Conservation (phyloP, 2,113 vertebrate genomes). For the Prunella himalayana region DNA sequence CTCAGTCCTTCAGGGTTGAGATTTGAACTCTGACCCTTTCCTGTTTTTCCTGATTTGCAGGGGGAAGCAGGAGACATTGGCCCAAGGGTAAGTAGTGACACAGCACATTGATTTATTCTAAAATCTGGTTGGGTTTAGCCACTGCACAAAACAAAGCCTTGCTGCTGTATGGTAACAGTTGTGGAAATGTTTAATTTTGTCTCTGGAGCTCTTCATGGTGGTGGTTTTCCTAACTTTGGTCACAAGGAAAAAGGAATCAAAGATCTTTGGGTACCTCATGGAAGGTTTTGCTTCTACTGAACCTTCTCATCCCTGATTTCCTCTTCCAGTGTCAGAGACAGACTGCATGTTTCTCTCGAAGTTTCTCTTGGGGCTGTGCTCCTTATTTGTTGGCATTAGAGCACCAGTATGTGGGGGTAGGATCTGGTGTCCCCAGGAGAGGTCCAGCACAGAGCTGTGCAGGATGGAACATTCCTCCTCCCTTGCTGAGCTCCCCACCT, state of each 20-base stretch:
- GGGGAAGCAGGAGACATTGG: slow-evolving; percentile 88
- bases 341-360: neutral
- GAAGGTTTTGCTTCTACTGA: neutral
- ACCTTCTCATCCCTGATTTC: neutral
- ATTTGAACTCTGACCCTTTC: neutral
- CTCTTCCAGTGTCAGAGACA: neutral
- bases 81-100: slow-evolving; percentile 80
- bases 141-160: neutral
- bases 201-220: neutral
- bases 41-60: slow-evolving; percentile 62
- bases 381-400: neutral
- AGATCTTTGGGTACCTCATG: neutral
- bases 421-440: neutral
- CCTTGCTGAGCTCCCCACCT: neutral
- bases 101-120: neutral
- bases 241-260: neutral
- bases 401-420: rapidly evolving
- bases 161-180: neutral
- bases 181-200: neutral
- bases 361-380: neutral
- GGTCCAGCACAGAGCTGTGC: neutral
- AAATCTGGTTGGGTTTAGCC: neutral
- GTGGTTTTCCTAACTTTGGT: neutral
- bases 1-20: neutral
- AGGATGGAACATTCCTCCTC: neutral